phyloP scores from a whole-genome alignment of 2,113 vertebrate genomes.

The Erpornis zantholeuca region DNA sequence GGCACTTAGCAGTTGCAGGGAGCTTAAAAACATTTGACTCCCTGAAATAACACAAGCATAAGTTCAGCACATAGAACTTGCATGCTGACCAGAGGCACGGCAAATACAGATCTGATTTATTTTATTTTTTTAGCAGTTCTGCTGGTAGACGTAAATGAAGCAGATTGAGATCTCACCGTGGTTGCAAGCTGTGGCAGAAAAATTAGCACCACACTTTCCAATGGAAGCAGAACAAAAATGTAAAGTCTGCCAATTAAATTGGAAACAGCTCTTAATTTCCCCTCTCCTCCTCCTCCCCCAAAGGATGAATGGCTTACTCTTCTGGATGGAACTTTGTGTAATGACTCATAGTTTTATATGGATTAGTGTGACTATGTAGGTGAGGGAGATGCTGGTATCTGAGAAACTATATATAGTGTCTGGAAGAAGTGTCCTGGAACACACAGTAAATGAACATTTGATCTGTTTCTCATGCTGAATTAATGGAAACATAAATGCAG shows the following conservation, averaged over 20 bases:
- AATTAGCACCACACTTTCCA: slow-evolving; percentile 55
- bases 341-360: slow-evolving; percentile 60
- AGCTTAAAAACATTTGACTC: background rate
- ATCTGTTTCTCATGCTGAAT: slow-evolving; percentile 13
- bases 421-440: slow-evolving; percentile 43
- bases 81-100: background rate
- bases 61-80: background rate
- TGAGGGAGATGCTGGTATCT: slow-evolving; percentile 42
- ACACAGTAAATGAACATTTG: background rate
- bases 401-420: slow-evolving; percentile 38
- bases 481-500: slow-evolving; percentile 10
- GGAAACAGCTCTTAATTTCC: slow-evolving; percentile 64
- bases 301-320: slow-evolving; percentile 57
- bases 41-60: background rate
- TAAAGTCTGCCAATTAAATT: slow-evolving; percentile 65
- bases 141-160: background rate
- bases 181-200: slow-evolving; percentile 37
- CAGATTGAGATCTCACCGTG: background rate
- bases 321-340: slow-evolving; percentile 58
- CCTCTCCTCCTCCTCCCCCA: slow-evolving; percentile 12
- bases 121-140: background rate
- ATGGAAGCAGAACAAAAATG: slow-evolving; percentile 58
- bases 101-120: background rate
- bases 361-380: slow-evolving; percentile 56
- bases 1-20: background rate